These are phyloP conservation scores for Synanthedon myopaeformis DNA, from an alignment of 2,888 invertebrate genomes.

Conservation along the genomic window DNA sequence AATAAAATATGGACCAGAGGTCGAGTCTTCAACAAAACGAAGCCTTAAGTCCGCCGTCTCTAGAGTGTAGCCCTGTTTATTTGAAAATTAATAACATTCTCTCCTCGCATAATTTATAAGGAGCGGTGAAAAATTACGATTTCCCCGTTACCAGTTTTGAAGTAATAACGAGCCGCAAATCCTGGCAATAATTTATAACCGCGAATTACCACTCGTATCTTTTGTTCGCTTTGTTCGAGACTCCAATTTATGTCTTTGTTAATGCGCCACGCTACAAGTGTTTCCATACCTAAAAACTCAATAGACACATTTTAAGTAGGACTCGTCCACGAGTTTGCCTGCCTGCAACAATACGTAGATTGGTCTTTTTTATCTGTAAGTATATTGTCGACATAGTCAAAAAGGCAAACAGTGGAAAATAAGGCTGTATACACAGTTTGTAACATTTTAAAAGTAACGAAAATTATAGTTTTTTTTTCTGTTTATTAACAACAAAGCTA, in stretches of 20 bases:
- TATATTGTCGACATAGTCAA: too few species aligned
- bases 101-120: conserved; percentile 3
- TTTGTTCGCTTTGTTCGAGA: conserved; percentile 1
- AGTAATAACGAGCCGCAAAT: conserved; percentile 5
- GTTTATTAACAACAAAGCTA: too few species aligned
- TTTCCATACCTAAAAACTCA: too few species aligned
- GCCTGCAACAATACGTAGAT: too few species aligned
- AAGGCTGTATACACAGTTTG: too few species aligned
- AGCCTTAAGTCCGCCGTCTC: background rate
- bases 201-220: conserved; percentile 2
- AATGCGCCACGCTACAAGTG: too few species aligned
- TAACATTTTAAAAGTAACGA: too few species aligned
- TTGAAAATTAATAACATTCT: conserved; percentile 6
- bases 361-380: too few species aligned
- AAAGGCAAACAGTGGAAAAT: too few species aligned
- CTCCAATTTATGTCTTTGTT: background rate
- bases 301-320: too few species aligned
- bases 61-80: conserved; percentile 4
- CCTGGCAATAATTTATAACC: background rate
- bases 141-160: conserved; percentile 1
- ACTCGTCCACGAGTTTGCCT: too few species aligned
- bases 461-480: too few species aligned
- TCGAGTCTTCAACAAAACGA: background rate
- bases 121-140: conserved; percentile 5
- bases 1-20: background rate